Evolutionary conservation across 2,888 invertebrate species (phyloP).

Genomic region (Cryptus viduatorius): DNA sequence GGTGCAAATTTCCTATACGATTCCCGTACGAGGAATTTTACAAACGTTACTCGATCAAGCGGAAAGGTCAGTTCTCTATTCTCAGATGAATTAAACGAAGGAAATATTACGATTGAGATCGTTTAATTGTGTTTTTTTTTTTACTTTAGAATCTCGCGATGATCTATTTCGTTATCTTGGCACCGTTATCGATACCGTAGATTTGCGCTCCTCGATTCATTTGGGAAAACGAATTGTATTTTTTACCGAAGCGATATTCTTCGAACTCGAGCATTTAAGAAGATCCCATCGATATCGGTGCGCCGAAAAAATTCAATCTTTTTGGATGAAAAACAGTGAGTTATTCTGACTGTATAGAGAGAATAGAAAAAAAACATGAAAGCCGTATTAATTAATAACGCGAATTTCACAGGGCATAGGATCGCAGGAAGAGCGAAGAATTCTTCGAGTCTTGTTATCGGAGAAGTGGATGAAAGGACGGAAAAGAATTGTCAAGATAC

Average conservation of each 20-base stretch:
- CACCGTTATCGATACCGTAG: conserved; percentile 59
- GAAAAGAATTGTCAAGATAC: conserved; percentile 12
- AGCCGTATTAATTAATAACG: conserved; percentile 4
- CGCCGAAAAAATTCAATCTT: conserved; percentile 74
- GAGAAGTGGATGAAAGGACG: background rate
- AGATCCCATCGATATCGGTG: conserved; percentile 70
- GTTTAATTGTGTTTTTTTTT: conserved; percentile 13
- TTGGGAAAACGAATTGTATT: conserved; percentile 75
- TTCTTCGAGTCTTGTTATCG: background rate
- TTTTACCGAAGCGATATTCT: conserved; percentile 72
- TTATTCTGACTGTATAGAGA: background rate
- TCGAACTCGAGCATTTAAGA: conserved; percentile 72
- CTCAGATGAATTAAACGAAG: conserved; percentile 11
- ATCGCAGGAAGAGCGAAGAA: conserved; percentile 6
- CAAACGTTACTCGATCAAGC: conserved; percentile 71
- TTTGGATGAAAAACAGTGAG: conserved; percentile 74
- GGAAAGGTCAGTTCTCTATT: conserved; percentile 61
- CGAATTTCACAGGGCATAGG: conserved; percentile 30
- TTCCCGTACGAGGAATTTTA: conserved; percentile 73
- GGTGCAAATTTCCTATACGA: conserved; percentile 75
- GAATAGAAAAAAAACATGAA: conserved; percentile 13
- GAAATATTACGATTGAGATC: background rate
- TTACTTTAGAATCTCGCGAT: conserved; percentile 6
- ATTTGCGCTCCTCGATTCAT: conserved; percentile 65
- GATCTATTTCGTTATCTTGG: conserved; percentile 27